Conservation (phyloP, 2,888 invertebrate species). For the Argyresthia albistria region DNA sequence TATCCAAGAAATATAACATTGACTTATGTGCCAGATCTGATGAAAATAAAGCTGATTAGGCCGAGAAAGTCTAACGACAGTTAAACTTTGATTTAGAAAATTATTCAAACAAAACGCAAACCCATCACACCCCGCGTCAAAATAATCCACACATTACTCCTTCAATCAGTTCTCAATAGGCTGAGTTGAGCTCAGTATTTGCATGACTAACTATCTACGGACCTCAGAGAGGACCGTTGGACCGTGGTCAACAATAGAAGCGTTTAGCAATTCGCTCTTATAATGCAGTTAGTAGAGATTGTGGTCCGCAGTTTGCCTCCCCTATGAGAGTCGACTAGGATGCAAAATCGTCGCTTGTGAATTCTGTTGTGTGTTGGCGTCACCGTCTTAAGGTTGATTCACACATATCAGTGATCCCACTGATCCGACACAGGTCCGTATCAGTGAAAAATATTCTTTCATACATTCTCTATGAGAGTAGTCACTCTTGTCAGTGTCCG, state of each 20-base stretch:
- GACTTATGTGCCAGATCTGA: too few relatives aligned
- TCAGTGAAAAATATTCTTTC: too few relatives aligned
- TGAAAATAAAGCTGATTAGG: neutral
- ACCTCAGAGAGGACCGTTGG: neutral
- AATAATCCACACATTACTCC: neutral
- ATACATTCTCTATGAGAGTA: too few relatives aligned
- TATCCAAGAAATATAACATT: neutral
- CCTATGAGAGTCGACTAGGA: conserved; percentile 29
- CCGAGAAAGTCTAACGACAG: neutral
- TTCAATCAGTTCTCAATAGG: conserved; percentile 3
- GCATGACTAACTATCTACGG: conserved; percentile 6
- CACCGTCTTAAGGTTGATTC: too few relatives aligned
- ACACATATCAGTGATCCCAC: too few relatives aligned
- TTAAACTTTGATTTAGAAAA: neutral
- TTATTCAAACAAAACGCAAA: neutral
- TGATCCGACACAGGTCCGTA: too few relatives aligned
- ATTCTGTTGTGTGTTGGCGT: neutral
- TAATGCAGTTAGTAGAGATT: conserved; percentile 68
- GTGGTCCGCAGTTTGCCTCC: conserved; percentile 28
- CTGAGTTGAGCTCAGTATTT: conserved; percentile 3
- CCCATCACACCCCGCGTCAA: neutral
- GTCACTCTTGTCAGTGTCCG: too few relatives aligned
- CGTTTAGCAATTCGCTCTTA: conserved; percentile 62
- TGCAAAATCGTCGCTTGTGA: conserved; percentile 21
- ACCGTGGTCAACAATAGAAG: conserved; percentile 54